Evolutionary conservation across 2,113 vertebrate genomes (phyloP).

Genomic region (Cyprinodon variegatus): DNA sequence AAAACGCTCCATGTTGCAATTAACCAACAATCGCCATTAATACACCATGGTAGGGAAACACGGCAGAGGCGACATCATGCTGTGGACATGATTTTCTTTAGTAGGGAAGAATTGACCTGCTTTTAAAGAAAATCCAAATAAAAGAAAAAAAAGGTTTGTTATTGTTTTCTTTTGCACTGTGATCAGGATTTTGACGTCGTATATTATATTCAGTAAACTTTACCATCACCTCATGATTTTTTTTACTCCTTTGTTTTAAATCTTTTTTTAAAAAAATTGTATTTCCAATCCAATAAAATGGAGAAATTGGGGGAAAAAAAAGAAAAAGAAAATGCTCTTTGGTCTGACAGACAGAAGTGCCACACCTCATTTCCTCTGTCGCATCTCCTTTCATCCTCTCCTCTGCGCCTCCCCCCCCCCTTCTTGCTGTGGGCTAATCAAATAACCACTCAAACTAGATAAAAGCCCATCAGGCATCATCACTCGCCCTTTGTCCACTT

Average conservation of each 20-base stretch:
- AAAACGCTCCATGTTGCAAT: too few relatives aligned
- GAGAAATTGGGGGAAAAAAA: not conserved
- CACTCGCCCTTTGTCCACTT: constrained; percentile 29
- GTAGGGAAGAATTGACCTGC: too few relatives aligned
- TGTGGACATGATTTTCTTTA: too few relatives aligned
- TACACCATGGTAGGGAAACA: too few relatives aligned
- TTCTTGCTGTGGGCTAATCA: constrained; percentile 59
- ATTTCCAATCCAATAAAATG: not conserved
- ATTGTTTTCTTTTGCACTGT: too few relatives aligned
- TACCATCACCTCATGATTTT: not conserved
- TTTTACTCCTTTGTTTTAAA: not conserved
- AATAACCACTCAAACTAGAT: constrained; percentile 68
- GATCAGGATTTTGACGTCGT: too few relatives aligned
- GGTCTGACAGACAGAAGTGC: constrained; percentile 19
- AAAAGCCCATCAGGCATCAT: constrained; percentile 56
- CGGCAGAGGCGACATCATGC: too few relatives aligned
- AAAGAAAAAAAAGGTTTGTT: too few relatives aligned
- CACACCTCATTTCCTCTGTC: constrained; percentile 48
- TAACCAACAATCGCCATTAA: too few relatives aligned
- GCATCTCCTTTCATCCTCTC: constrained; percentile 52
- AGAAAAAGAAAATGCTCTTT: not conserved
- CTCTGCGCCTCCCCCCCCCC: constrained; percentile 23
- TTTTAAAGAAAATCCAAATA: too few relatives aligned
- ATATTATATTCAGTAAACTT: not conserved
- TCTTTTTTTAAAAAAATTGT: too few relatives aligned